These are phyloP conservation scores for Orchestia grillus DNA, from an alignment of 1,140 invertebrate species.

Conservation along the genomic window DNA sequence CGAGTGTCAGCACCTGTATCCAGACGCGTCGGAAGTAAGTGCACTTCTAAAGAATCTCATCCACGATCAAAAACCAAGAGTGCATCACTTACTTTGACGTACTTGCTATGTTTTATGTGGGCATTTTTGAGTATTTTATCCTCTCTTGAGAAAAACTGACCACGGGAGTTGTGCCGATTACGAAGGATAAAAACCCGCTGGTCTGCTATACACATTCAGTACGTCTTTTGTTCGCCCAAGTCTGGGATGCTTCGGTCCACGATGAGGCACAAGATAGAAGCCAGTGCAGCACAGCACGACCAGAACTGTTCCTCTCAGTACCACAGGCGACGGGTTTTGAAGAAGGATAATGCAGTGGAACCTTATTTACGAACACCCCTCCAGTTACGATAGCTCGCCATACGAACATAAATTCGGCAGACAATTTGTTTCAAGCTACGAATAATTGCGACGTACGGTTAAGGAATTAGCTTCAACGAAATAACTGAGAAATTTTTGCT, in stretches of 20 bases:
- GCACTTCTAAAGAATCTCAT: not conserved
- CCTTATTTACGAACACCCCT: no score
- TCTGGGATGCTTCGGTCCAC: not conserved
- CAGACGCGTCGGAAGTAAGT: not conserved
- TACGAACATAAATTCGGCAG: no score
- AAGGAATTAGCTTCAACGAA: no score
- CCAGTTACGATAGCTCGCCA: no score
- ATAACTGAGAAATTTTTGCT: no score
- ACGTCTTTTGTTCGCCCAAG: not conserved
- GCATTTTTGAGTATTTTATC: not conserved
- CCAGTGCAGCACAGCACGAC: no score
- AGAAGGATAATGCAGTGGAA: no score
- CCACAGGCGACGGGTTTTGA: no score
- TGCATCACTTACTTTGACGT: not conserved
- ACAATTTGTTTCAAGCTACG: no score
- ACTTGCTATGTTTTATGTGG: not conserved
- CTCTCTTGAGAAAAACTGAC: not conserved
- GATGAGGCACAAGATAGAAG: not conserved
- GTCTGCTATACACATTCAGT: not conserved
- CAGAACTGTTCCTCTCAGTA: no score
- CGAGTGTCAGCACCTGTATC: not conserved
- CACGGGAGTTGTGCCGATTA: not conserved
- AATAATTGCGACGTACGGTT: no score
- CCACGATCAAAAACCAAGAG: not conserved
- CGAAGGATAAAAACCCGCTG: not conserved